Evolutionary conservation across 2,113 vertebrate genomes (phyloP), one percentile per base, ranked within the genome.

Genomic region (Octodon degus): DNA sequence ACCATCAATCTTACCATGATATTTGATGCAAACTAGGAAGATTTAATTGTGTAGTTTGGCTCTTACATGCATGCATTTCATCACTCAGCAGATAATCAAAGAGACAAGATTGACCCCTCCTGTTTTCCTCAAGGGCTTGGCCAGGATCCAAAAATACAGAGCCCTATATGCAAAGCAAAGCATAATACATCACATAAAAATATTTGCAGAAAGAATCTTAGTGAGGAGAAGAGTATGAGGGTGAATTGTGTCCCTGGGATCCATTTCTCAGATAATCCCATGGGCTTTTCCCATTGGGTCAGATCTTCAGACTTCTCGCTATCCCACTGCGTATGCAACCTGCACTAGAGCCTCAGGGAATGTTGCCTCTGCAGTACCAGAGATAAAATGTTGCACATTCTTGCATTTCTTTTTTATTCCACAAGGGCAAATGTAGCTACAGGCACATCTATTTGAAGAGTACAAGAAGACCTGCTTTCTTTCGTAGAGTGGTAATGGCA

Each of bases 331-430:
- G 32, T 43, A 30, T 25, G 37, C 3, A 55, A 12, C 5, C 5
- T 3, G 3, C 8, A 0, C 0, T 0, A 1, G 0, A 1, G 14
- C 30, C 22, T 43, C 37, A 5, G 5, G 34, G 17, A 24, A 27
- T 24, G 24, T 20, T 27, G 22, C 12, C 0, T 7, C 6, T 20
- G 10, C 8, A n/a, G 27, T 12, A 14, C 24, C 55, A 37, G 13
- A 1, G 43, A 22, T 3, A 60, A 70, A 19, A 76, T 1, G 22
- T 16, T 47, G 2, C 11, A 8, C 5, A 53, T 13, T 40, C n/a
- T 58, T 37, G n/a, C 24, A 11, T 68, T 19, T 80, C 9, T 22
- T 22, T 43, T 91, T 72, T 87, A 63, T 82, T 77, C 37, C 20
- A 25, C n/a, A 89, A 53, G 37, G 34, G 13, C 3, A 63, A 27